These are phyloP conservation scores for Uropetala carovei DNA, from an alignment of 2,888 invertebrate species.

Conservation along the genomic window DNA sequence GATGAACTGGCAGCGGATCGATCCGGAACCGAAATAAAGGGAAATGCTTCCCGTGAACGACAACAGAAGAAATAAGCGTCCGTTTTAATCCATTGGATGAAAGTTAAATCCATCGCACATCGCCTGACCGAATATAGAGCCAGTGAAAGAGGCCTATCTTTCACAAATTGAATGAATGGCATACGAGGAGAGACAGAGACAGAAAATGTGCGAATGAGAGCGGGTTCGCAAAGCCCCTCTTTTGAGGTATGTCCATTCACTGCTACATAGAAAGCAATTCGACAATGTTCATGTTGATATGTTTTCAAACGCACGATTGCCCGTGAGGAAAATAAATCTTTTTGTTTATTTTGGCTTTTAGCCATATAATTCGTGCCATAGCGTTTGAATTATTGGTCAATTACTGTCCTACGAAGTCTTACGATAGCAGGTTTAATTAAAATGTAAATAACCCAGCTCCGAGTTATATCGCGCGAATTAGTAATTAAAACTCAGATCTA, in stretches of 20 bases:
- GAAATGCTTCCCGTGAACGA: not conserved
- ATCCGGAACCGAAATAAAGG: not conserved
- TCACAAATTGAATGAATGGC: no score
- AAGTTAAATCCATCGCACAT: not conserved
- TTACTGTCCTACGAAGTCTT: not conserved
- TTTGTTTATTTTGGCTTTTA: not conserved
- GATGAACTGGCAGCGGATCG: not conserved
- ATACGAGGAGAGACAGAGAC: not conserved
- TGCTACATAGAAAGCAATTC: not conserved
- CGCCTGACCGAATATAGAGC: not conserved
- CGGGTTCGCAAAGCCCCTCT: not conserved
- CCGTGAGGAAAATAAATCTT: not conserved
- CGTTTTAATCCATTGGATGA: not conserved
- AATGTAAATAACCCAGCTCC: not conserved
- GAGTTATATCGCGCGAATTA: not conserved
- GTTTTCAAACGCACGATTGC: not conserved
- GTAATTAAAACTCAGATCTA: not conserved
- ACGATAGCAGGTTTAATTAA: not conserved
- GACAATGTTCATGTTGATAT: not conserved
- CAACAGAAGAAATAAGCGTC: not conserved
- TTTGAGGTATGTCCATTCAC: not conserved
- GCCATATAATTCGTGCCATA: not conserved
- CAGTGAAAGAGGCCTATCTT: not conserved
- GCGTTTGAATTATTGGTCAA: not conserved
- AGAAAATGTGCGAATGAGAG: not conserved